Evolutionary conservation across 2,113 vertebrate species (phyloP).

Genomic region (Rhea americana): DNA sequence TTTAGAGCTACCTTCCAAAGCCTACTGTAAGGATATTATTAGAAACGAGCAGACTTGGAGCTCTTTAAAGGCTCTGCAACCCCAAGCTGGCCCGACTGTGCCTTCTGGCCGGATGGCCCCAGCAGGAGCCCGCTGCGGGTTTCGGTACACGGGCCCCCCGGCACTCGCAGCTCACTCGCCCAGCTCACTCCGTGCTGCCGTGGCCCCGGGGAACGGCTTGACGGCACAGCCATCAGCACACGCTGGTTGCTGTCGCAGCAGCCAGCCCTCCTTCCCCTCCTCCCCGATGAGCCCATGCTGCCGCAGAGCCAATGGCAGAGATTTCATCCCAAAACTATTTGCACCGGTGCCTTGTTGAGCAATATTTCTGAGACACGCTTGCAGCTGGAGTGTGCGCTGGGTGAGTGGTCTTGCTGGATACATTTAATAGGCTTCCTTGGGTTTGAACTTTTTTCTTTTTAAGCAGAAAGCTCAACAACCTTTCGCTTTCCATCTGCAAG

Average conservation of each 20-base stretch:
- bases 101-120: background rate
- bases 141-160: background rate
- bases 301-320: background rate
- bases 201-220: background rate
- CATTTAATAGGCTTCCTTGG: background rate
- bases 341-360: background rate
- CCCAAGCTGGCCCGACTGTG: background rate
- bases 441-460: background rate
- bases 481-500: background rate
- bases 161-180: background rate
- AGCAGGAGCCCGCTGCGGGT: no score
- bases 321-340: background rate
- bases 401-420: background rate
- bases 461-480: background rate
- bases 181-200: accelerated
- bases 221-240: no score
- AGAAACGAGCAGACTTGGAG: background rate
- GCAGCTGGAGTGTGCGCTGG: accelerated
- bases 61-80: background rate
- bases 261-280: background rate
- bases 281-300: background rate
- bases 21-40: background rate
- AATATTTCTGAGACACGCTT: background rate
- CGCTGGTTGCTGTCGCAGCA: background rate
- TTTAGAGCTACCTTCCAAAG: background rate